Conservation (phyloP, 2,113 vertebrate species). For the Ictalurus punctatus region DNA sequence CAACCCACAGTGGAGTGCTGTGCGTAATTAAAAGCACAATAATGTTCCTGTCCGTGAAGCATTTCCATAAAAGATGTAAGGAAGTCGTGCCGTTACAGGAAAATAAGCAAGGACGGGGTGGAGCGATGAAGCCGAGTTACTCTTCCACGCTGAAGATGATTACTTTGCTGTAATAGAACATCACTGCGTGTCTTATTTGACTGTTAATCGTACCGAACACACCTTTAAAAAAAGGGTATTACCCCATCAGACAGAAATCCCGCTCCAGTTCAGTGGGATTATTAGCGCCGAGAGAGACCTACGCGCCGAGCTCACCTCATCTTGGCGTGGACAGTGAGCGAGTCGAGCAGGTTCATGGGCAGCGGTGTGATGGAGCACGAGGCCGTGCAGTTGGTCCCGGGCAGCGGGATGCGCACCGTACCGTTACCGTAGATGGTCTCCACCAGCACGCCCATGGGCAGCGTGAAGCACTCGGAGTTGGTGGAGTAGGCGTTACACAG, state of each 20-base stretch:
- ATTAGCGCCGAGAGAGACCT: neutral
- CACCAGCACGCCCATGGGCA: slow-evolving; percentile 97
- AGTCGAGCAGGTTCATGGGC: slow-evolving; percentile 98
- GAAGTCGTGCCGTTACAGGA: neutral
- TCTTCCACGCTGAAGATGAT: too few species aligned
- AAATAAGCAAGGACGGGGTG: neutral
- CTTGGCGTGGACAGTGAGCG: slow-evolving; percentile 96
- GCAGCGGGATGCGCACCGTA: slow-evolving; percentile 86
- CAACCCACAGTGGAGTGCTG: neutral
- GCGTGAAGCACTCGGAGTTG: slow-evolving; percentile 95
- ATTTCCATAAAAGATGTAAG: neutral
- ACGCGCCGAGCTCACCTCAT: slow-evolving; percentile 82
- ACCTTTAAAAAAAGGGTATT: too few species aligned
- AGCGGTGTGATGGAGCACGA: slow-evolving; percentile 90
- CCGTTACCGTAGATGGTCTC: slow-evolving; percentile 98
- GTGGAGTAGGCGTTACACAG: slow-evolving; percentile 98
- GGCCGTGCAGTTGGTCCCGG: slow-evolving; percentile 91
- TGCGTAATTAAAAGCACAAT: neutral
- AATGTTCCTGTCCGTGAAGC: neutral
- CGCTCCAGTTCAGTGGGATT: too few species aligned
- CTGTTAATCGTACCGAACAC: too few species aligned
- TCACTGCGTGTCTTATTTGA: too few species aligned
- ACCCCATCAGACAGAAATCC: too few species aligned
- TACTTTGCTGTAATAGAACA: too few species aligned
- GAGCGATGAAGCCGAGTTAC: too few species aligned